A percentile compares a stretch with the other conserved stretches of the same genome.
Evolutionary conservation across 2,113 vertebrate species (phyloP).

Genomic region (Ciconia stormi): DNA sequence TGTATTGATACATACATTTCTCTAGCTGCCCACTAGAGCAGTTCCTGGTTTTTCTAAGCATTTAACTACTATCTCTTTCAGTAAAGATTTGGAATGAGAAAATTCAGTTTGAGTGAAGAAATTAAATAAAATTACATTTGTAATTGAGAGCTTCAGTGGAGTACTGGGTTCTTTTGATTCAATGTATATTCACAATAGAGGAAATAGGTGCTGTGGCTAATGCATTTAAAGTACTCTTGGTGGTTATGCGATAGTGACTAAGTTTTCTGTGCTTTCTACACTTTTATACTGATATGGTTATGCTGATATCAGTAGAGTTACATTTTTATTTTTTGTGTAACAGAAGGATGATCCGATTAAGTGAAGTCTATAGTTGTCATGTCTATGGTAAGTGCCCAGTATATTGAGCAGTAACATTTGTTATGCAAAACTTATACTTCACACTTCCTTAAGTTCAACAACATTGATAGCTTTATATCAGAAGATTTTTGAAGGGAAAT

Average conservation of each 20-base stretch:
- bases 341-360: background rate
- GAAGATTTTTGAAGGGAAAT: background rate
- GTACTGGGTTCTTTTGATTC: background rate
- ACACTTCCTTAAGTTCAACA: background rate
- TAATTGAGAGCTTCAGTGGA: constrained; percentile 67
- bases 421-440: background rate
- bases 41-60: constrained; percentile 36
- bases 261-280: background rate
- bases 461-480: background rate
- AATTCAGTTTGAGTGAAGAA: constrained; percentile 76
- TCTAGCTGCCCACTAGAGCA: constrained; percentile 32
- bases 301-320: background rate
- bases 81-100: constrained; percentile 79
- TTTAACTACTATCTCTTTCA: constrained; percentile 62
- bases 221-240: background rate
- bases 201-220: accelerated
- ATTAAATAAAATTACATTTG: constrained; percentile 86
- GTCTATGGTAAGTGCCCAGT: background rate
- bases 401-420: background rate
- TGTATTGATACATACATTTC: constrained; percentile 46
- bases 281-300: background rate
- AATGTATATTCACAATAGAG: accelerated
- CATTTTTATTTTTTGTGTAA: background rate
- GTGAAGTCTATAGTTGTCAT: accelerated
- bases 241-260: background rate